phyloP scores from a whole-genome alignment of 2,888 invertebrate genomes.

The Gymnosoma rotundatum region DNA sequence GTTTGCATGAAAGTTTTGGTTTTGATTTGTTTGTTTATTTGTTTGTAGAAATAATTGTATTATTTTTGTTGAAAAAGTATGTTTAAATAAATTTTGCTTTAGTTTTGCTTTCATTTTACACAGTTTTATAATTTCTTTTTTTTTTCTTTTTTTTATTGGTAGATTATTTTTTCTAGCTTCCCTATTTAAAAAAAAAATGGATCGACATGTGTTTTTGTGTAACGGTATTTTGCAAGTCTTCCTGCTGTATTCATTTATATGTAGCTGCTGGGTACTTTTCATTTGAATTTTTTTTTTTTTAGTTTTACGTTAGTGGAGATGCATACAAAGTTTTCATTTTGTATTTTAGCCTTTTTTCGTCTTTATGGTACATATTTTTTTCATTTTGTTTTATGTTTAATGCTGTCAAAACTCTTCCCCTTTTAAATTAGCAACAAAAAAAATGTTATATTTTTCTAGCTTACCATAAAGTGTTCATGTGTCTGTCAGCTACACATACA shows the following conservation, averaged over 20 bases:
- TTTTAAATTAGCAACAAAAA: slow-evolving; percentile 27
- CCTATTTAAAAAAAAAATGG: slow-evolving; percentile 17
- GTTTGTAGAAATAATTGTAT: slow-evolving; percentile 62
- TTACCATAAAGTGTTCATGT: slow-evolving; percentile 3
- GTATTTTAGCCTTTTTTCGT: slow-evolving; percentile 43
- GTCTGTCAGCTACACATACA: not conserved
- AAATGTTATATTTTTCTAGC: slow-evolving; percentile 2
- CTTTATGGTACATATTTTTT: slow-evolving; percentile 48
- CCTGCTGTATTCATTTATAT: slow-evolving; percentile 41
- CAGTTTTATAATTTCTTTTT: not conserved
- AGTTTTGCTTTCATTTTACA: not conserved
- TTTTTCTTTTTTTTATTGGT: slow-evolving; percentile 28
- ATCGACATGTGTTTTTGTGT: slow-evolving; percentile 25
- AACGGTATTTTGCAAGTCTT: not conserved
- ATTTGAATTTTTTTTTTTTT: slow-evolving; percentile 34
- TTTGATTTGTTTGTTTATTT: slow-evolving; percentile 44
- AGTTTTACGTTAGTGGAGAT: slow-evolving; percentile 54
- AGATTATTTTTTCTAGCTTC: slow-evolving; percentile 6
- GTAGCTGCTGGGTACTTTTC: slow-evolving; percentile 50
- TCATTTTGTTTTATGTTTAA: slow-evolving; percentile 20
- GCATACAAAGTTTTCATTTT: slow-evolving; percentile 64
- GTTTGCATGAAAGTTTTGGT: slow-evolving; percentile 2
- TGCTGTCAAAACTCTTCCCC: slow-evolving; percentile 58
- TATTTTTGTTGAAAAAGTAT: slow-evolving; percentile 55
- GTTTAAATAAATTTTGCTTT: slow-evolving; percentile 61